A percentile compares a stretch with the other conserved stretches of the same genome.
These are phyloP conservation scores for Drosophila gaucha DNA, from an alignment of 2,888 invertebrate genomes.

Conservation along the genomic window DNA sequence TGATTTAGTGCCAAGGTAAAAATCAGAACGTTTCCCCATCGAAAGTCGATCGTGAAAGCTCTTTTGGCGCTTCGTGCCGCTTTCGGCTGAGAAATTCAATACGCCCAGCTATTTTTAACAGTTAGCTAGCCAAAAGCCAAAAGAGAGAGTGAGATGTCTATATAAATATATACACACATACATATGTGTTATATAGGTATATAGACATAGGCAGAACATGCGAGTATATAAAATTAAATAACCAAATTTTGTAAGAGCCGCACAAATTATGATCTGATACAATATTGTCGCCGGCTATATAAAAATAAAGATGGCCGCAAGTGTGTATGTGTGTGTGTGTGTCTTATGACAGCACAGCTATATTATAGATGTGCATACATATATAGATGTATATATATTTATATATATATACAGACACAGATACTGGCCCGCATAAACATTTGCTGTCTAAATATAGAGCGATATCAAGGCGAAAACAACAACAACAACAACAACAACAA, in stretches of 20 bases:
- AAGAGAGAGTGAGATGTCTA: constrained; percentile 7
- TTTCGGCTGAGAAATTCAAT: constrained; percentile 76
- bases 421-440: constrained; percentile 28
- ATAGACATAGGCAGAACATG: neutral
- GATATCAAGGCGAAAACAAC: constrained; percentile 61
- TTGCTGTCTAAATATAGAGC: constrained; percentile 50
- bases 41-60: constrained; percentile 39
- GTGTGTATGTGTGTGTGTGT: constrained; percentile 14
- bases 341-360: constrained; percentile 55
- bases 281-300: constrained; percentile 71
- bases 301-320: constrained; percentile 45
- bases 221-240: constrained; percentile 50
- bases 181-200: neutral
- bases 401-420: constrained; percentile 29
- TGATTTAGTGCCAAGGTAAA: constrained; percentile 75
- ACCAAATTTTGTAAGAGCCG: constrained; percentile 43
- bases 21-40: constrained; percentile 28
- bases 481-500: constrained; percentile 35
- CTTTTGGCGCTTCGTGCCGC: constrained; percentile 31
- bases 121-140: constrained; percentile 42
- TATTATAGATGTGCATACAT: neutral
- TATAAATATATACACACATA: neutral
- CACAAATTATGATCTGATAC: constrained; percentile 67
- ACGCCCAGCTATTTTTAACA: constrained; percentile 81
- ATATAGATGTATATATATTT: constrained; percentile 12